Percentiles rank a stretch among this genome's conserved stretches.
phyloP scores from a whole-genome alignment of 64 coral and sea anemone species.

The Montipora cactus region DNA sequence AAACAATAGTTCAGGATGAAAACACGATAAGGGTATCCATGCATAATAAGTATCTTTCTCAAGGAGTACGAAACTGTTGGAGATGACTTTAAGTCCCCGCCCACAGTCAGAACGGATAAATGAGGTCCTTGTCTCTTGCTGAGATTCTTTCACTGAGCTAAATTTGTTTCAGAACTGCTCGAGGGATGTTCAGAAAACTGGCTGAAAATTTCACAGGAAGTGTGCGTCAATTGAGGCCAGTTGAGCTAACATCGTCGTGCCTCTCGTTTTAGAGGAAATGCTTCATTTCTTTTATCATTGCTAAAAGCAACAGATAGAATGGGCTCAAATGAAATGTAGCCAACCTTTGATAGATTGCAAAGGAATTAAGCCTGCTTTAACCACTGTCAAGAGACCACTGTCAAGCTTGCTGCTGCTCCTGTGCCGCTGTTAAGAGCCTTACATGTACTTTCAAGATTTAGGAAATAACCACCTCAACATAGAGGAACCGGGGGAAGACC shows the following conservation, averaged over 20 bases:
- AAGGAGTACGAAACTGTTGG: constrained; percentile 6
- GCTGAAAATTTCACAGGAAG: not conserved
- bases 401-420: not conserved
- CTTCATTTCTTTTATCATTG: constrained; percentile 9
- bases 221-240: not conserved
- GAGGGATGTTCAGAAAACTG: not conserved
- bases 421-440: not conserved
- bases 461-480: not conserved
- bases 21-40: constrained; percentile 43
- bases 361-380: constrained; percentile 26
- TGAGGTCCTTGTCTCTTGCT: constrained; percentile 27
- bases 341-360: constrained; percentile 19
- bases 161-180: constrained; percentile 4
- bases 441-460: not conserved
- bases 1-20: constrained; percentile 30
- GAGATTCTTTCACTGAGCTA: not conserved
- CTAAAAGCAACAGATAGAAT: constrained; percentile 3
- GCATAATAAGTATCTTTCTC: constrained; percentile 18
- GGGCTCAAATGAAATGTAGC: not conserved
- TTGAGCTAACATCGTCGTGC: not conserved
- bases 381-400: not conserved
- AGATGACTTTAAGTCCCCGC: constrained; percentile 7
- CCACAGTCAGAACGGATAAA: constrained; percentile 31
- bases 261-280: not conserved
- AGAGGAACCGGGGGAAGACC: not conserved